Evolutionary conservation across 2,113 vertebrate genomes (phyloP), one percentile per base, ranked within the genome.

Genomic region (Motacilla tschutschensis): DNA sequence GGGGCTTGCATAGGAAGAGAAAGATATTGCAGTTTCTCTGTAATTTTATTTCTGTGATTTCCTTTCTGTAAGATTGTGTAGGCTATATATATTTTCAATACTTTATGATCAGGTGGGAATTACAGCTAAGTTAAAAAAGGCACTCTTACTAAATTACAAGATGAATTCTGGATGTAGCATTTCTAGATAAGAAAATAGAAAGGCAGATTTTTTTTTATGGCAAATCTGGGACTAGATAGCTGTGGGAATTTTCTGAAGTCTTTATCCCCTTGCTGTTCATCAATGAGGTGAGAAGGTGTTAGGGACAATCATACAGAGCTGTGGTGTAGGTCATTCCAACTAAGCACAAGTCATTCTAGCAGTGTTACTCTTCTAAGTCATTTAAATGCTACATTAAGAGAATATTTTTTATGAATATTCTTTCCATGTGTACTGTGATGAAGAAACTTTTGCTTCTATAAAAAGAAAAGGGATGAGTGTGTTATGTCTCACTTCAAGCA

Each of bases 11-110:
- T 33, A 73, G 47, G 60, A 73, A 78, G 35, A 83, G 59, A 69
- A 66, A 12, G 38, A 66, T 69, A 77, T 85, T 83, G 57, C 53
- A 81, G 29, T 79, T 90, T 88, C 65, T 72, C 53, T 85, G 38
- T 63, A 50, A 59, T 93, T 85, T 82, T 84, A 67, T 76, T 88
- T 85, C 35, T 78, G 40, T 72, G 35, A 77, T 70, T 85, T 90
- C 29, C 50, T 88, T 76, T 80, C 69, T 72, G 7, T 58, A 64
- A 50, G 58, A 51, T 43, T 24, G 29, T 65, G 35, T 62, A 65
- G 17, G 44, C 57, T 80, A 35, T 76, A 22, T 36, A 7, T 41
- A 65, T 19, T 70, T 91, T 70, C 73, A 81, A 38, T 83, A n/a
- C 46, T 55, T 89, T 26, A n/a, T 2, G 2, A 46, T 74, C 46